Evolutionary conservation across 2,113 vertebrate genomes (phyloP).

Genomic region (Solea senegalensis): DNA sequence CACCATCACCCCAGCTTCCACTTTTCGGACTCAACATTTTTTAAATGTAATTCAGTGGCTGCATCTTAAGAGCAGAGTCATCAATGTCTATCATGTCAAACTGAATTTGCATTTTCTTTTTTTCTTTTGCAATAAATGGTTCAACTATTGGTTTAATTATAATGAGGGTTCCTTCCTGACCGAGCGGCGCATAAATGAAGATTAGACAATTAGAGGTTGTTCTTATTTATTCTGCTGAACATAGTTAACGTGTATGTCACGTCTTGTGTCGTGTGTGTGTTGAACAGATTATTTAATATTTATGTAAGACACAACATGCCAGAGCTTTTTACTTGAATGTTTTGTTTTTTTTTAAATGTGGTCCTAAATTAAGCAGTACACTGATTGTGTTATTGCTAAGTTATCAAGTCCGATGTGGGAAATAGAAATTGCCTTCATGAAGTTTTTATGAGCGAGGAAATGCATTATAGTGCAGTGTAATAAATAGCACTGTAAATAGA

Average conservation of each 20-base stretch:
- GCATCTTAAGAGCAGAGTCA: no score
- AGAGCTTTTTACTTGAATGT: neutral
- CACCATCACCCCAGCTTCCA: no score
- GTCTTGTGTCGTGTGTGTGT: neutral
- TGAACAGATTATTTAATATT: neutral
- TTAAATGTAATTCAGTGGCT: no score
- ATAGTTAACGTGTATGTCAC: neutral
- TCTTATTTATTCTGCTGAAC: neutral
- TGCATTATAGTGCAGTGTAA: neutral
- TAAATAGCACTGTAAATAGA: neutral
- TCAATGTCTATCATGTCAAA: no score
- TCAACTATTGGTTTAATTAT: no score
- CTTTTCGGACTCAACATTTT: no score
- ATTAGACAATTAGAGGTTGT: no score
- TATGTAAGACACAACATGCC: neutral
- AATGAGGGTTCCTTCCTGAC: no score
- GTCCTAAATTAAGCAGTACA: neutral
- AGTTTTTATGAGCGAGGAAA: neutral
- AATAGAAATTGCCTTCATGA: neutral
- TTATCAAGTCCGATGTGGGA: no score
- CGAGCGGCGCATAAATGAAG: neutral
- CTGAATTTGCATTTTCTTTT: no score
- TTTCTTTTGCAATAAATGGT: no score
- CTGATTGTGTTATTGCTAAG: neutral
- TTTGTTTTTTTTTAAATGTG: no score